Evolutionary conservation across 2,797 vertebrate species (phyloP), one percentile per base, ranked within the genome.

Genomic region (Anas georgica): DNA sequence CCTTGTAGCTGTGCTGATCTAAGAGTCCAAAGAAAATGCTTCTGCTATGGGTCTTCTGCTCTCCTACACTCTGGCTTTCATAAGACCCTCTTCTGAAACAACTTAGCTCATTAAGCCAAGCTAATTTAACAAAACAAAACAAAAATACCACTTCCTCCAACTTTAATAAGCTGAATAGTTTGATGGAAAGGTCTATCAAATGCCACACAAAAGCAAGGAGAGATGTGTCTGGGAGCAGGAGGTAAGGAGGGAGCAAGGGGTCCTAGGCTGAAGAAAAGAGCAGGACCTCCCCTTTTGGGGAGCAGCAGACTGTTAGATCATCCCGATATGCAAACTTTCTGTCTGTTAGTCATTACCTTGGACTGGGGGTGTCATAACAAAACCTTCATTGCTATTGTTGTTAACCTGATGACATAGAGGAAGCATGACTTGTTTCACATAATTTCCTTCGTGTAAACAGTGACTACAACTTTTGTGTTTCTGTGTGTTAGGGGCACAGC

Each of bases 251-350:
- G 63, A 84, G 88, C 33, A 31, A 90, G 86, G 80, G 77, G 74
- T 73, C 31, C 25, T 1, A 35, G 59, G 70, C 74, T 90, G 66
- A 62, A 93, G 21, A 26, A 29, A 43, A 43, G 23, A 91, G 69
- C 55, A 59, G 59, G 63, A 68, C 46, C 63, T 94, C 55, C 58
- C 54, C 16, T 12, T 82, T 82, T 76, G 12, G 78, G 86, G 74
- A 91, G 55, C 23, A 88, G 56, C 81, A 91, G 35, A 22, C 74
- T 79, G 7, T 94, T 73, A 86, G 63, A 77, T 88, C 93, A 93
- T 15, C 68, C 55, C 18, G 10, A 16, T 93, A 90, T 35, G 64
- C 89, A 54, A 89, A 87, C 70, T 77, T 83, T 85, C 64, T 89
- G 56, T 10, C 22, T 25, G 7, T 92, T 91, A 92, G 48, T 92